These are phyloP conservation scores for Pollachius pollachius DNA, from an alignment of 2,113 vertebrate species.

Conservation along the genomic window DNA sequence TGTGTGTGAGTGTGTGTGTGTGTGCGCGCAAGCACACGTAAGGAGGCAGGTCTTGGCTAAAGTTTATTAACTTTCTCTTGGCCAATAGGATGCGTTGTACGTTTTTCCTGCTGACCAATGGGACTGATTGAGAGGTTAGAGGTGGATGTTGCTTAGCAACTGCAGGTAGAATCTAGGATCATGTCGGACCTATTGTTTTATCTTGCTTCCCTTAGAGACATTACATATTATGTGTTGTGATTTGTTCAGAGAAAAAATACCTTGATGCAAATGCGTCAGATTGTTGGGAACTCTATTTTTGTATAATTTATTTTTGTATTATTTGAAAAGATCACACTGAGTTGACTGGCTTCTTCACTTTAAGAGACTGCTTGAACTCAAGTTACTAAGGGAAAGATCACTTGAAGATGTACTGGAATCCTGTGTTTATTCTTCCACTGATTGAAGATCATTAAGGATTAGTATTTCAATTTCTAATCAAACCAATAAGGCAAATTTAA, in stretches of 20 bases:
- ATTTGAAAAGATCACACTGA: neutral
- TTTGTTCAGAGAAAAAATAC: constrained; percentile 55
- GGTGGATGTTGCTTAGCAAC: constrained; percentile 84
- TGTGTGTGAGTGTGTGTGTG: constrained; percentile 37
- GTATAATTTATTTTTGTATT: constrained; percentile 1
- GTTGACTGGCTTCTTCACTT: neutral
- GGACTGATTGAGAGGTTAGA: constrained; percentile 70
- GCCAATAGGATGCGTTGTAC: constrained; percentile 72
- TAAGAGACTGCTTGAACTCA: neutral
- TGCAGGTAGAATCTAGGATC: constrained; percentile 80
- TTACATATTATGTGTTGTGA: constrained; percentile 70
- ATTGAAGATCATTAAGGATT: no score
- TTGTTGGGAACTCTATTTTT: constrained; percentile 66
- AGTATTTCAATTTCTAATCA: no score
- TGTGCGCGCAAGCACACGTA: constrained; percentile 37
- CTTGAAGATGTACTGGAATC: no score
- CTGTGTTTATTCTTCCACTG: no score
- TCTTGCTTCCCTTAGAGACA: constrained; percentile 66
- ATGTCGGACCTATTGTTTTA: constrained; percentile 79
- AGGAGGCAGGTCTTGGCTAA: constrained; percentile 72
- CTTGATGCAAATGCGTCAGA: constrained; percentile 60
- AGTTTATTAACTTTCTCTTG: constrained; percentile 79
- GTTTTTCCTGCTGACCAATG: constrained; percentile 74
- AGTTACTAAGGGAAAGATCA: neutral
- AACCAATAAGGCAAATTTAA: no score